Evolutionary conservation across 1,140 invertebrate genomes (phyloP), one percentile per base, ranked within the genome.

Genomic region (Planococcus citri): DNA sequence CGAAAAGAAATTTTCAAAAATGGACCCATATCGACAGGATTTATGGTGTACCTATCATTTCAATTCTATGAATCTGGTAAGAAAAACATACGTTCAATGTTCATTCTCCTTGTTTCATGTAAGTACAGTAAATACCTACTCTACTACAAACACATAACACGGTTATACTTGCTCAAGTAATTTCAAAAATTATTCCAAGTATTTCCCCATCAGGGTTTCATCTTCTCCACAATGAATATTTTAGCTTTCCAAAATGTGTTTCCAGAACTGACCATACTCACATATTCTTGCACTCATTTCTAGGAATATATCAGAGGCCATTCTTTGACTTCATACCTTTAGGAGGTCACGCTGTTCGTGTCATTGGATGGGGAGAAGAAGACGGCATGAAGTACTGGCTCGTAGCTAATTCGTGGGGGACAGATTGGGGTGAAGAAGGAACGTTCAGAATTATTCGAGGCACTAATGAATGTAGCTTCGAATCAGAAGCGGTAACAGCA

Each of bases 321-420:
- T 33, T 33, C 17, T 81, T 80, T n/a, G 80, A 17, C 17, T 3
- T 8, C 14, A 8, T 51, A 14, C 41, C 41, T 3, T 3, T 92
- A 24, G 93, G 93, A 27, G 92, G 92, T 6, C 94, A 96, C 79
- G 93, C 93, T 27, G 86, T 96, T 37, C 89, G 88, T 75, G 87
- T 96, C 24, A 78, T 95, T 12, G 94, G 94, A 20, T 88, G 85
- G 83, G 87, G 87, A 25, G 70, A 72, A 41, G 73, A 76, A 27
- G 70, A 75, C 3, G 68, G 57, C 14, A 20, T 51, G 41, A 87
- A 88, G 24, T 96, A 95, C 77, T 96, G 94, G 94, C 81, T 93
- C 1, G 84, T 92, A 73, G 91, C 89, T 51, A 96, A 96, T 79
- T 94, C 91, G 0, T 96, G 93, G 93, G 94, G 94, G 78, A 79